Conservation (phyloP, 2,797 vertebrate species). For the Dendrocincla tyrannina region DNA sequence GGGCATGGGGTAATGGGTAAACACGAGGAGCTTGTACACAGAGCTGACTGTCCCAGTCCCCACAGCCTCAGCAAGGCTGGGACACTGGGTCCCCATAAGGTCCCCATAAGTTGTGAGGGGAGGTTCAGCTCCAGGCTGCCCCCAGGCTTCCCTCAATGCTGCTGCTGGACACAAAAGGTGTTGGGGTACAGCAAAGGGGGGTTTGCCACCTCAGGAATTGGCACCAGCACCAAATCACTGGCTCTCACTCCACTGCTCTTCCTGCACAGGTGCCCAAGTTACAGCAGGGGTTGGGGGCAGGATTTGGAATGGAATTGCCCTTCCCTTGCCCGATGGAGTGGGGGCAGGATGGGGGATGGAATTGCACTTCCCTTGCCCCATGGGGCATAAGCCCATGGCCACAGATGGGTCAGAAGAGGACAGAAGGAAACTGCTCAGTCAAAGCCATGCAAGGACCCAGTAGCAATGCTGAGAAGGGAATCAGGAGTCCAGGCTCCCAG, state of each 20-base stretch:
- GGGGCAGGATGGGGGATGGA: background rate
- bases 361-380: background rate
- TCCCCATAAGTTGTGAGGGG: background rate
- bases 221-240: background rate
- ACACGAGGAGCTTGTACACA: background rate
- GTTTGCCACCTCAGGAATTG: fast-evolving
- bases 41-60: background rate
- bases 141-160: background rate
- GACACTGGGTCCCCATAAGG: fast-evolving
- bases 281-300: background rate
- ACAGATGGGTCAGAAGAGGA: background rate
- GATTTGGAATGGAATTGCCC: background rate
- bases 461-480: background rate
- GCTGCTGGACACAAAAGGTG: background rate
- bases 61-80: background rate
- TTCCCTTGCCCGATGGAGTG: background rate
- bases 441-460: background rate
- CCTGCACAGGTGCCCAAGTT: background rate
- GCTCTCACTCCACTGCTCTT: background rate
- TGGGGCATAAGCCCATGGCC: background rate
- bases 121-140: background rate
- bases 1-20: background rate
- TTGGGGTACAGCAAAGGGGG: fast-evolving
- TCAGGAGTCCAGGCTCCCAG: background rate
- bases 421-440: background rate